phyloP scores from a whole-genome alignment of 2,888 invertebrate genomes.

The Tipula unca region DNA sequence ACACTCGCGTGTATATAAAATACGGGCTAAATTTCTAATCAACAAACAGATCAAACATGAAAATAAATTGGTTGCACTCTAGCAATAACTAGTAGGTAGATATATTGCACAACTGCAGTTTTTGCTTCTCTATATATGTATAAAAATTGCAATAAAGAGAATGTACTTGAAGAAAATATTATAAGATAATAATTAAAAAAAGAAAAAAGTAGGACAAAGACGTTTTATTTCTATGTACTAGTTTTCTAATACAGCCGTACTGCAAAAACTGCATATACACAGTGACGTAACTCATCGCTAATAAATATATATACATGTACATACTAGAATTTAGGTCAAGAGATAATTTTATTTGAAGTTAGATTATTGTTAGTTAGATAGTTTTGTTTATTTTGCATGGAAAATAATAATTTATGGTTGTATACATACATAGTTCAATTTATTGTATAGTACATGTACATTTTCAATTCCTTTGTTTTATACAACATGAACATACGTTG shows the following conservation, averaged over 20 bases:
- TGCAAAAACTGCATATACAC: background rate
- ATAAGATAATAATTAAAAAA: background rate
- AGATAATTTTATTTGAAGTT: background rate
- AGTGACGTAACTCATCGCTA: background rate
- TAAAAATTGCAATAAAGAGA: background rate
- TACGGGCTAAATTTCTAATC: background rate
- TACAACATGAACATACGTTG: background rate
- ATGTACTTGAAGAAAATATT: slow-evolving; percentile 8
- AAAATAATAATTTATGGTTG: background rate
- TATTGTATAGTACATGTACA: background rate
- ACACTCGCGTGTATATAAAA: background rate
- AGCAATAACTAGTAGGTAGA: background rate
- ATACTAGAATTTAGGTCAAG: background rate
- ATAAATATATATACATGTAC: background rate
- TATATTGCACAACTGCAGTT: background rate
- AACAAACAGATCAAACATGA: background rate
- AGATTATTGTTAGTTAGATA: background rate
- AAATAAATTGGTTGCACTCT: background rate
- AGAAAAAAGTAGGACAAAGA: background rate
- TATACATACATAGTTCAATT: background rate
- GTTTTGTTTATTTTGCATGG: background rate
- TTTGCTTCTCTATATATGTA: background rate
- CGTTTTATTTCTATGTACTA: background rate
- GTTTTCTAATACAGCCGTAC: background rate
- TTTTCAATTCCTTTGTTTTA: background rate